Evolutionary conservation across 2,797 vertebrate genomes (phyloP).

Genomic region (Melanotaenia pygmaea): DNA sequence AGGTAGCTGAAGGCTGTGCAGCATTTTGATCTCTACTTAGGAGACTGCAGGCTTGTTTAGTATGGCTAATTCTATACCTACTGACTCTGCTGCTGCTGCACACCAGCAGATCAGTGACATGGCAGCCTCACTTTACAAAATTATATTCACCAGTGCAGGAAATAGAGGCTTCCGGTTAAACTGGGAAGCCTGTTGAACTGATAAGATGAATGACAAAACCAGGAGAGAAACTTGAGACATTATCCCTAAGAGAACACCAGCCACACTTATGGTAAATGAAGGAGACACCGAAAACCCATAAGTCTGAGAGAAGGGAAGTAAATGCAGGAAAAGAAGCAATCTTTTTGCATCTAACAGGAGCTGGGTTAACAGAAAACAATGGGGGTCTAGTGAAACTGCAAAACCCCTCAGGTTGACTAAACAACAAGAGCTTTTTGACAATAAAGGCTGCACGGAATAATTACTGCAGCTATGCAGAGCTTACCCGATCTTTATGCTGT

Average conservation of each 20-base stretch:
- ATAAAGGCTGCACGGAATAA: neutral
- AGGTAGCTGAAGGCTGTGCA: conserved; percentile 8
- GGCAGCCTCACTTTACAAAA: conserved; percentile 10
- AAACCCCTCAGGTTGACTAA: neutral
- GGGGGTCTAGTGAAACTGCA: neutral
- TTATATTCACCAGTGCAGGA: neutral
- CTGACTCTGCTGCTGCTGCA: conserved; percentile 29
- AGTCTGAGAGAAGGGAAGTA: conserved; percentile 8
- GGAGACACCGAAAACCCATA: conserved; percentile 1
- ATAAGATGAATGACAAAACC: conserved; percentile 15
- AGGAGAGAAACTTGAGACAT: conserved; percentile 11
- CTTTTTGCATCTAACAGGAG: conserved; percentile 2
- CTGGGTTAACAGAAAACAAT: neutral
- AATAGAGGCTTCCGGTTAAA: conserved; percentile 6
- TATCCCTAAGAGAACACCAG: neutral
- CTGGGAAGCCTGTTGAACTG: conserved; percentile 1
- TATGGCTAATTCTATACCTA: conserved; percentile 17
- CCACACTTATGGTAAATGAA: conserved; percentile 12
- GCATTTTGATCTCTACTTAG: conserved; percentile 35
- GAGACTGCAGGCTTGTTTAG: conserved; percentile 32
- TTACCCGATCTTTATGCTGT: neutral
- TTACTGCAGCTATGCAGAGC: neutral
- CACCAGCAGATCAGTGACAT: conserved; percentile 19
- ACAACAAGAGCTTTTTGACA: neutral
- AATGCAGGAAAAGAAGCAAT: conserved; percentile 16